Percentiles rank a stretch among this genome's conserved stretches.
Conservation (phyloP, 2,888 invertebrate species). For the Tuta absoluta region DNA sequence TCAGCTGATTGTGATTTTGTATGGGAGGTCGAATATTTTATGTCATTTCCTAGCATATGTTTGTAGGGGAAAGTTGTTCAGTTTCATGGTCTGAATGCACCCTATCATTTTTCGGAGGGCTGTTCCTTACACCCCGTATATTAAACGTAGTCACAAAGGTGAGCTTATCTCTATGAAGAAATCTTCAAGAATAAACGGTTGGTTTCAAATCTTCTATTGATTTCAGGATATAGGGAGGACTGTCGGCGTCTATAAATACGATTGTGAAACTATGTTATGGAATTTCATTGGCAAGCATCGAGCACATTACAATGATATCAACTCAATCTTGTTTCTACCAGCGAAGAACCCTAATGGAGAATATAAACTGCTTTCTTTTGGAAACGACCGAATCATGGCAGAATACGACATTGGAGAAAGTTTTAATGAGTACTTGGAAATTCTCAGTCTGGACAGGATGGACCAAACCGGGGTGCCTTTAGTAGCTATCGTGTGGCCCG, state of each 20-base stretch:
- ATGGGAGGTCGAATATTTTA: too few relatives aligned
- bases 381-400: constrained; percentile 80
- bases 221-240: constrained; percentile 78
- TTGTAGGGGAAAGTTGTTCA: too few relatives aligned
- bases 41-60: too few relatives aligned
- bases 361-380: constrained; percentile 80
- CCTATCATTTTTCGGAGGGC: too few relatives aligned
- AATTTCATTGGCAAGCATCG: constrained; percentile 81
- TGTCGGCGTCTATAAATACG: constrained; percentile 74
- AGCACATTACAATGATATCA: constrained; percentile 82
- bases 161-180: too few relatives aligned
- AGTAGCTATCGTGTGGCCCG: constrained; percentile 65
- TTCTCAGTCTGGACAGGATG: constrained; percentile 78
- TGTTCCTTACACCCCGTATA: too few relatives aligned
- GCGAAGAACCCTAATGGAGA: constrained; percentile 52
- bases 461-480: constrained; percentile 84
- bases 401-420: constrained; percentile 80
- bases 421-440: constrained; percentile 60
- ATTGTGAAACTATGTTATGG: constrained; percentile 67
- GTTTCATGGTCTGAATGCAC: too few relatives aligned
- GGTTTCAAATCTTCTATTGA: not conserved
- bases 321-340: constrained; percentile 78
- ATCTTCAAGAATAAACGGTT: not conserved
- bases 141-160: too few relatives aligned
- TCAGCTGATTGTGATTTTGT: too few relatives aligned